These are phyloP conservation scores for Peromyscus californicus DNA, from an alignment of 2,113 vertebrate species.

Conservation along the genomic window DNA sequence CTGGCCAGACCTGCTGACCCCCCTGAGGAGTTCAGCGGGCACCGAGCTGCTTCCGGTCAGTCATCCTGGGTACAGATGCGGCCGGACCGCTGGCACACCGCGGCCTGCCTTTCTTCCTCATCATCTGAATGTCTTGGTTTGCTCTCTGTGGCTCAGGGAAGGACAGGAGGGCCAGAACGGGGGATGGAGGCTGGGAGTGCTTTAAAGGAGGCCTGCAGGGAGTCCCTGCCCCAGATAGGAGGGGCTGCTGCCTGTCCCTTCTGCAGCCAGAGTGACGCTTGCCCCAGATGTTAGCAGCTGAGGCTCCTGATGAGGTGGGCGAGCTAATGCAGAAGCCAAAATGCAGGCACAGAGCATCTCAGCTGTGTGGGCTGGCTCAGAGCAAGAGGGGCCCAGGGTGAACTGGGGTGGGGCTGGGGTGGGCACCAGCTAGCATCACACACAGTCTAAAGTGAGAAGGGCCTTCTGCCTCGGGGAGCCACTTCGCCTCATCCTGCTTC, in stretches of 20 bases:
- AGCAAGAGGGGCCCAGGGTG: background rate
- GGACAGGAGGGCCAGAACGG: constrained; percentile 16
- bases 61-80: background rate
- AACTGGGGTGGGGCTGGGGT: background rate
- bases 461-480: constrained; percentile 32
- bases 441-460: constrained; percentile 29
- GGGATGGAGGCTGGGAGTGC: background rate
- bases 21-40: background rate
- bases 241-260: background rate
- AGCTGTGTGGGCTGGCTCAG: background rate
- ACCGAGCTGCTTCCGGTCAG: background rate
- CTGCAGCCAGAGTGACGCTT: background rate
- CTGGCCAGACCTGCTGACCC: constrained; percentile 40
- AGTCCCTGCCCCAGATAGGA: background rate
- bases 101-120: background rate
- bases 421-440: background rate
- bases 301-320: constrained; percentile 32
- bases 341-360: background rate
- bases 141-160: constrained; percentile 52
- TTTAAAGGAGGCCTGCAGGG: background rate
- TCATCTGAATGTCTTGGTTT: constrained; percentile 26
- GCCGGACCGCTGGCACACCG: background rate
- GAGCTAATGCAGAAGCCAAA: constrained; percentile 44
- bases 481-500: background rate
- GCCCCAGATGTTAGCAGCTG: background rate